A percentile compares a stretch with the other conserved stretches of the same genome.
phyloP scores from a whole-genome alignment of 2,888 invertebrate species.

The Drosophila subquinaria region DNA sequence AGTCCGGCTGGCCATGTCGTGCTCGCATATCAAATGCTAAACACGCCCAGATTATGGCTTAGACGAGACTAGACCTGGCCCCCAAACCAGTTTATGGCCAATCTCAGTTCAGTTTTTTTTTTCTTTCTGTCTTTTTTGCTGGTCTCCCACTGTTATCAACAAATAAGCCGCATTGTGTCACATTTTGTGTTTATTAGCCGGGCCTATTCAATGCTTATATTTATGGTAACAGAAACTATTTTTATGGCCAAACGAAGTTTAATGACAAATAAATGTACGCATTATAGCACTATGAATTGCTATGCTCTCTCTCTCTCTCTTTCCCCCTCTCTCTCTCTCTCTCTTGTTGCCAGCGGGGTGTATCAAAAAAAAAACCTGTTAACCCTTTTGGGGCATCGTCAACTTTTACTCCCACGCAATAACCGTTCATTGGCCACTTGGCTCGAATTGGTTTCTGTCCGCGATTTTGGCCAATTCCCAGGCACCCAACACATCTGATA shows the following conservation, averaged over 20 bases:
- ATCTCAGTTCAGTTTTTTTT: constrained; percentile 49
- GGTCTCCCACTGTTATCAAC: constrained; percentile 75
- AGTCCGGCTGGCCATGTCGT: constrained; percentile 53
- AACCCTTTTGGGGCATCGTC: constrained; percentile 54
- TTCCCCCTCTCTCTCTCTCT: neutral
- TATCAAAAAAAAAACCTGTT: constrained; percentile 60
- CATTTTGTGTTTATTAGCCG: constrained; percentile 67
- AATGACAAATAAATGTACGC: constrained; percentile 63
- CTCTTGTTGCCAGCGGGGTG: neutral
- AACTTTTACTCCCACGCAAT: constrained; percentile 47
- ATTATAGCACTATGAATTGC: constrained; percentile 55
- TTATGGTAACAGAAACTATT: constrained; percentile 67
- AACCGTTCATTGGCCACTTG: constrained; percentile 47
- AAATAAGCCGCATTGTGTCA: constrained; percentile 78
- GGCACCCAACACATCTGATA: constrained; percentile 24
- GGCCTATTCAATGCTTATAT: constrained; percentile 46
- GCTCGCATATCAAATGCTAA: constrained; percentile 59
- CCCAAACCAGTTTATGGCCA: constrained; percentile 61
- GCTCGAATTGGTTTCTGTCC: constrained; percentile 13
- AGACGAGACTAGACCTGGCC: constrained; percentile 4
- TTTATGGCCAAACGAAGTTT: constrained; percentile 55
- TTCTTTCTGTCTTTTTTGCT: constrained; percentile 6
- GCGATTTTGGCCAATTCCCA: constrained; percentile 49
- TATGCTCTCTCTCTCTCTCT: neutral
- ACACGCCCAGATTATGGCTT: constrained; percentile 68